Evolutionary conservation across 2,888 invertebrate genomes (phyloP), one percentile per base, ranked within the genome.

Genomic region (Dasypolia templi): DNA sequence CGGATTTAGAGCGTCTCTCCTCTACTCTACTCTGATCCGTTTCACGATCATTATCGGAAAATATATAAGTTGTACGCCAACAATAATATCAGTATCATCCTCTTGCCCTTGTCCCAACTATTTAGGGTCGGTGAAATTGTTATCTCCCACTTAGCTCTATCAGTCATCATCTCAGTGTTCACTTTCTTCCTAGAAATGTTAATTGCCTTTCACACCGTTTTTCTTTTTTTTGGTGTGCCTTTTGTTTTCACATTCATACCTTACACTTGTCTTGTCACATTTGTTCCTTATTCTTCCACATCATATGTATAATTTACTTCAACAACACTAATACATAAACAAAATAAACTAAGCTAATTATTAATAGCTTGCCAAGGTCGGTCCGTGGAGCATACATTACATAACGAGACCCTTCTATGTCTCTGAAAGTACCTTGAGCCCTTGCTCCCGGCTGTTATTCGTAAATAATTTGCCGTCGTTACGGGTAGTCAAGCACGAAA

Each of bases 1-100:
- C 9, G 56, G 61, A 35, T 75, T 65, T 66, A 32, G 32, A 26
- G 14, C 73, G 12, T 39, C 58, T 39, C n/a, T 53, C 56, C 11
- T 56, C 11, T 22, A 32, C 5, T 14, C 14, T 5, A 6, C 14
- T 32, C 19, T 11, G 19, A 56, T 56, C 9, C 19, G 19, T 11
- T 56, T 56, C 11, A 4, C 11, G 29, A 32, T 19, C 3, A 32
- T 4, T 32, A 56, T 56, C 11, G 22, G 22, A 56, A 32, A 22
- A 32, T 19, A 19, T 4, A 22, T 22, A 22, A 4, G 11, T 56
- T 32, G 22, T 11, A 19, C 56, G 1, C 55, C 3, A 55, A 29
- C 17, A 17, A 29, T 3, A 17, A 3, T 29, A 29, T 55, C 29
- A 53, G 1, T 0, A 17, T 55, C 19, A 39, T 9, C n/a, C n/a